phyloP scores from a whole-genome alignment of 2,888 invertebrate genomes.

The Tryphoninae sp. region DNA sequence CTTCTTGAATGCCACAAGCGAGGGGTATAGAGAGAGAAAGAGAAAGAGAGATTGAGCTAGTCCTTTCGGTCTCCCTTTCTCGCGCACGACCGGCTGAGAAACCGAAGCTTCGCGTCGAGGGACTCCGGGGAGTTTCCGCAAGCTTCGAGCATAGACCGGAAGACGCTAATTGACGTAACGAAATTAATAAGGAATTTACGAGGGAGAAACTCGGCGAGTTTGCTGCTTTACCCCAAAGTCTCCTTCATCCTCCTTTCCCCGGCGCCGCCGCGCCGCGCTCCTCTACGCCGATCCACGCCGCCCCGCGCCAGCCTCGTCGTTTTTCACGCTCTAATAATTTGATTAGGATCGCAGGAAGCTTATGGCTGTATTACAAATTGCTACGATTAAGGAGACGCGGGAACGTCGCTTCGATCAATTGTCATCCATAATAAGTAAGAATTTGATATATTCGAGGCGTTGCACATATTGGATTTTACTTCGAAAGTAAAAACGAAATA shows the following conservation, averaged over 20 bases:
- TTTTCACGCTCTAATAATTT: slow-evolving; percentile 56
- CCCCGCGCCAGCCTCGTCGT: slow-evolving; percentile 14
- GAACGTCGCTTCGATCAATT: background rate
- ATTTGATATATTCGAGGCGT: too few species aligned
- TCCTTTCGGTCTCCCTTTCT: slow-evolving; percentile 13
- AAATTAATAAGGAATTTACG: slow-evolving; percentile 64
- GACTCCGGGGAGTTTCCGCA: slow-evolving; percentile 55
- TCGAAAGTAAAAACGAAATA: background rate
- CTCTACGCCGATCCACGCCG: slow-evolving; percentile 1
- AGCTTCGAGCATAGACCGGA: slow-evolving; percentile 59
- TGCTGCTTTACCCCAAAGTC: slow-evolving; percentile 25
- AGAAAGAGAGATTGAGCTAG: slow-evolving; percentile 62
- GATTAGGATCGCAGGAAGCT: slow-evolving; percentile 55
- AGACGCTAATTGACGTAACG: slow-evolving; percentile 63
- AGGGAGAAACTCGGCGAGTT: slow-evolving; percentile 55
- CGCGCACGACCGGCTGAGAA: slow-evolving; percentile 37
- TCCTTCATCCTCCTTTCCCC: slow-evolving; percentile 7
- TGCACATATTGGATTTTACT: too few species aligned
- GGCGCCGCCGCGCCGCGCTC: background rate
- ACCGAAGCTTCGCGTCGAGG: slow-evolving; percentile 53
- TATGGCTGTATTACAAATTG: slow-evolving; percentile 52
- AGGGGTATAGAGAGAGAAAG: slow-evolving; percentile 55
- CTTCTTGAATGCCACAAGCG: slow-evolving; percentile 33
- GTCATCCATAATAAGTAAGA: background rate
- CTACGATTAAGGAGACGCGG: slow-evolving; percentile 29